A percentile compares a stretch with the other conserved stretches of the same genome.
Conservation (phyloP, 2,797 vertebrate genomes). For the Taenioides sp. region DNA sequence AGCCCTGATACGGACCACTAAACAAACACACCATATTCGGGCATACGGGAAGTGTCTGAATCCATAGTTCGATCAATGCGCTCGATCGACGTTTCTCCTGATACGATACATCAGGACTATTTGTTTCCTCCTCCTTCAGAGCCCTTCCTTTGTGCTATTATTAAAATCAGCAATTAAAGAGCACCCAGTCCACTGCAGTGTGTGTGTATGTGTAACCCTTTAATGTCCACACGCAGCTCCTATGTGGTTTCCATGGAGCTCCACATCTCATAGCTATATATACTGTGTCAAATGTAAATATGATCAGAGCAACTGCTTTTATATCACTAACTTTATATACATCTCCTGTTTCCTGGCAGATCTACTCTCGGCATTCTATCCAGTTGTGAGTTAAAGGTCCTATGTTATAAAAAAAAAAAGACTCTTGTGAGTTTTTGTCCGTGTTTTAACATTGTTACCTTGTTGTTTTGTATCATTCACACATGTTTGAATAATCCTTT, state of each 20-base stretch:
- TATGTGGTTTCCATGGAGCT: constrained; percentile 11
- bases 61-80: neutral
- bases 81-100: neutral
- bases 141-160: constrained; percentile 3
- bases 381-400: no score
- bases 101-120: constrained; percentile 11
- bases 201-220: constrained; percentile 7
- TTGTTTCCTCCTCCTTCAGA: neutral
- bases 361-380: no score
- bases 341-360: neutral
- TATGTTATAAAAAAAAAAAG: no score
- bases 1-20: neutral
- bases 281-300: constrained; percentile 3
- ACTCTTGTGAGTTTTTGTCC: no score
- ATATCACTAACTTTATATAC: neutral
- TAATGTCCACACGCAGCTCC: neutral
- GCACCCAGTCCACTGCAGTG: neutral
- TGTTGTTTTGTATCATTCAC: no score
- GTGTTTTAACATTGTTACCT: no score
- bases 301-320: neutral
- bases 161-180: neutral
- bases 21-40: constrained; percentile 1
- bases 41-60: constrained; percentile 3
- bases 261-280: neutral
- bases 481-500: no score